These are phyloP conservation scores for Mallotus villosus DNA, from an alignment of 2,797 vertebrate species.

Conservation along the genomic window DNA sequence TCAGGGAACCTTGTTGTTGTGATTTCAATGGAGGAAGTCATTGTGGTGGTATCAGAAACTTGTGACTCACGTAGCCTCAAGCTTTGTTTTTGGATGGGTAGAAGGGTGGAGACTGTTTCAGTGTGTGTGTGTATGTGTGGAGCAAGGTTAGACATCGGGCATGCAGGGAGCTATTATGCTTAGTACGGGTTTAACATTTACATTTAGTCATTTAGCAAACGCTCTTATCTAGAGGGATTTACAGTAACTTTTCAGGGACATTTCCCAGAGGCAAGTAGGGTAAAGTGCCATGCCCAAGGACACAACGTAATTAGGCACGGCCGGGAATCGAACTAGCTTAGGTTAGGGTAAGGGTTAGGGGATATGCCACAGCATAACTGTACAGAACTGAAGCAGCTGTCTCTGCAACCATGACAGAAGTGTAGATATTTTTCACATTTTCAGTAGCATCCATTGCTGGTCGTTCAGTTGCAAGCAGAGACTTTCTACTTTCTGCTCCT, in stretches of 20 bases:
- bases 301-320: too few relatives aligned
- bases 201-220: too few relatives aligned
- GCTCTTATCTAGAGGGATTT: too few relatives aligned
- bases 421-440: not conserved
- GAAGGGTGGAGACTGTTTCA: not conserved
- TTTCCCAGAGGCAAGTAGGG: too few relatives aligned
- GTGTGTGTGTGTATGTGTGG: slow-evolving; percentile 5
- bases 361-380: slow-evolving; percentile 11
- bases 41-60: slow-evolving; percentile 7
- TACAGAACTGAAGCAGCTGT: slow-evolving; percentile 5
- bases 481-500: too few relatives aligned
- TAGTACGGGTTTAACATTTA: slow-evolving; percentile 8
- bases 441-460: too few relatives aligned
- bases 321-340: too few relatives aligned
- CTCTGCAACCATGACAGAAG: not conserved
- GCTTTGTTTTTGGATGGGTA: slow-evolving; percentile 15
- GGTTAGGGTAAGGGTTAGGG: too few relatives aligned
- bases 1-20: slow-evolving; percentile 10
- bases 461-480: too few relatives aligned
- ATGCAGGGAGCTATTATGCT: not conserved
- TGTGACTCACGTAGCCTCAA: slow-evolving; percentile 15
- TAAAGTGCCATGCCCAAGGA: too few relatives aligned
- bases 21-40: not conserved
- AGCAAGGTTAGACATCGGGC: not conserved
- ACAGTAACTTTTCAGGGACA: too few relatives aligned